Conservation (phyloP, 2,888 invertebrate genomes). For the Macaria liturata region DNA sequence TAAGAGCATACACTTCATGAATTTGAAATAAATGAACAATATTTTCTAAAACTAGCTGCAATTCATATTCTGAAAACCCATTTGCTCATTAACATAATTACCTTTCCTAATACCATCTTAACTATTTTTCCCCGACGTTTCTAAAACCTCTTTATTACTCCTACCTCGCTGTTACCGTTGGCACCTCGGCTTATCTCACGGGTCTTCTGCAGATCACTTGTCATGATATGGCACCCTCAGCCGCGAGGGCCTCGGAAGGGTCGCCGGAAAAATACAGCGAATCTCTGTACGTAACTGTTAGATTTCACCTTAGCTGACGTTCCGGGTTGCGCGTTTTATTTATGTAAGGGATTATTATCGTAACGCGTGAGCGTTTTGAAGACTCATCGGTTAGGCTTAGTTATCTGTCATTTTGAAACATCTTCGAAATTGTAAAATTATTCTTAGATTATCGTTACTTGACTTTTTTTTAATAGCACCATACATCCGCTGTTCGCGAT, state of each 20-base stretch:
- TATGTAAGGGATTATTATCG: conserved; percentile 22
- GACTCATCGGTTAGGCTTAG: conserved; percentile 7
- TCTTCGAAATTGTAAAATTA: too few species aligned
- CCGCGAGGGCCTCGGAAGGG: conserved; percentile 21
- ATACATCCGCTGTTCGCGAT: too few species aligned
- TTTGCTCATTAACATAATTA: too few species aligned
- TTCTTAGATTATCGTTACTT: too few species aligned
- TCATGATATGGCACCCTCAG: conserved; percentile 37
- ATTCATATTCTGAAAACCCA: too few species aligned
- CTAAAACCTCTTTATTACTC: too few species aligned
- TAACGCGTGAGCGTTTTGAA: conserved; percentile 15
- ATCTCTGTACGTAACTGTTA: conserved; percentile 25
- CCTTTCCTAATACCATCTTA: too few species aligned
- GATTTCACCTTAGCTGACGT: conserved; percentile 24
- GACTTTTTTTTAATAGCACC: too few species aligned
- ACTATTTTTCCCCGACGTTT: too few species aligned
- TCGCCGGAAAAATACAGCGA: conserved; percentile 30
- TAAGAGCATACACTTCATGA: too few species aligned
- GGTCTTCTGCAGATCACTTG: conserved; percentile 34
- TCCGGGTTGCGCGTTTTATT: conserved; percentile 21
- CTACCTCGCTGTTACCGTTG: conserved; percentile 16
- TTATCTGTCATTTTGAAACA: neutral
- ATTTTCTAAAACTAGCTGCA: too few species aligned
- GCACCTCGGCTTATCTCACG: conserved; percentile 23
- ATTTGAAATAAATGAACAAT: too few species aligned